Conservation (phyloP, 2,113 vertebrate species). For the Blennius ocellaris region DNA sequence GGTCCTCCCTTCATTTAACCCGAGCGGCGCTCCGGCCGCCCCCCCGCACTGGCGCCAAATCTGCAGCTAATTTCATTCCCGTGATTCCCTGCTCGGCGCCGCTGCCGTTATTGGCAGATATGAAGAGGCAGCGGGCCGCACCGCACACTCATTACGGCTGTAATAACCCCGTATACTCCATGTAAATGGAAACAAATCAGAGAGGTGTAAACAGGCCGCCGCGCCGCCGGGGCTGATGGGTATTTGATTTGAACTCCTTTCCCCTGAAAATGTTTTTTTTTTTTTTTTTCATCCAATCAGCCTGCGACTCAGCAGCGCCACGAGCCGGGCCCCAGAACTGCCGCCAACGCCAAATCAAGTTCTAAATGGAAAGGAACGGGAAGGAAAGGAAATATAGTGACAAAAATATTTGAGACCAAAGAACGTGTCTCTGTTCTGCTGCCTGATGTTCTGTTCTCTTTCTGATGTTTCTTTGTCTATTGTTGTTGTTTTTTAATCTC, state of each 20-base stretch:
- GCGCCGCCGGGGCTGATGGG: slow-evolving; percentile 36
- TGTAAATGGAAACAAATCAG: slow-evolving; percentile 67
- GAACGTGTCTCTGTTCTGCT: too few species aligned
- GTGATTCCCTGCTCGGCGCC: slow-evolving; percentile 47
- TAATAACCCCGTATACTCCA: slow-evolving; percentile 63
- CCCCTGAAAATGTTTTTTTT: slow-evolving; percentile 15
- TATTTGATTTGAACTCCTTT: slow-evolving; percentile 18
- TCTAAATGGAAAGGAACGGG: too few species aligned
- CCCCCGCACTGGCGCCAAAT: slow-evolving; percentile 38
- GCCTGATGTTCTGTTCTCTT: too few species aligned
- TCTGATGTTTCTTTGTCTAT: too few species aligned
- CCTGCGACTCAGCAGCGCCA: background rate
- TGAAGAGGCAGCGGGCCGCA: slow-evolving; percentile 22
- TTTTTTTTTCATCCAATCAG: slow-evolving; percentile 35
- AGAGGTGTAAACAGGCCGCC: slow-evolving; percentile 34
- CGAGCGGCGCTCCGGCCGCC: slow-evolving; percentile 32
- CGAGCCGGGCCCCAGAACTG: too few species aligned
- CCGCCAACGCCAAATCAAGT: too few species aligned
- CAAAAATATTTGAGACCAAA: too few species aligned
- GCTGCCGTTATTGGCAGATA: slow-evolving; percentile 64
- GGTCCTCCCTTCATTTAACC: slow-evolving; percentile 69
- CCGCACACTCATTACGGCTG: slow-evolving; percentile 52
- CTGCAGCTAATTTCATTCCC: slow-evolving; percentile 71
- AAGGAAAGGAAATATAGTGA: too few species aligned
- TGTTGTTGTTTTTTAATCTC: too few species aligned